Percentiles rank a stretch among this genome's conserved stretches.
These are phyloP conservation scores for Tympanuchus pallidicinctus DNA, from an alignment of 2,113 vertebrate species.

Conservation along the genomic window DNA sequence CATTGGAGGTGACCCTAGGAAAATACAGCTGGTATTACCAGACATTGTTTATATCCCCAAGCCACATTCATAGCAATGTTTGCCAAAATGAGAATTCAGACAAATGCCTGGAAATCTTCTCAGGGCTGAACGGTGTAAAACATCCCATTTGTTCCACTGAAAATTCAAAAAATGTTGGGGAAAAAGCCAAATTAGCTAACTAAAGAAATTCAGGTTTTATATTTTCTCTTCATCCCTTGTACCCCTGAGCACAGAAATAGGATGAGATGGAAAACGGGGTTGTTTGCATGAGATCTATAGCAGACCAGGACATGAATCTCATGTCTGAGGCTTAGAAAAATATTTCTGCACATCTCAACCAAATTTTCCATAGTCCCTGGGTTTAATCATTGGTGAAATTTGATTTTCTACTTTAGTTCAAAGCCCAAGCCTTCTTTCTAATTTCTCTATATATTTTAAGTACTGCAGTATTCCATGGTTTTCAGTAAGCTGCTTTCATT, in stretches of 20 bases:
- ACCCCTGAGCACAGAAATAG: not conserved
- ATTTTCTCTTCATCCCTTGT: not conserved
- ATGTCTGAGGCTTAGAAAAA: not conserved
- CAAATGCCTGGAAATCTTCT: not conserved
- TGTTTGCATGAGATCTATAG: not conserved
- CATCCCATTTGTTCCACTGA: conserved; percentile 38
- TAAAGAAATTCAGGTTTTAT: not conserved
- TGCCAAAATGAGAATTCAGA: conserved; percentile 29
- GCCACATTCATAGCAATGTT: not conserved
- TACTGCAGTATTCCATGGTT: not conserved
- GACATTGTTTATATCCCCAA: not conserved
- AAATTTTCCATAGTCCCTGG: not conserved
- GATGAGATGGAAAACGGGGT: not conserved
- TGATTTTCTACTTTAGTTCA: not conserved
- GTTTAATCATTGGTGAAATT: not conserved
- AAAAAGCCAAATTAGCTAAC: conserved; percentile 11
- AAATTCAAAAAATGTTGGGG: not conserved
- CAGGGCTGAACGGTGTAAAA: not conserved
- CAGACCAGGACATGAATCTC: not conserved
- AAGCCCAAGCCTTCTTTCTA: not conserved
- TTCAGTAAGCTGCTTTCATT: not conserved
- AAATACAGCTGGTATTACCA: conserved; percentile 18
- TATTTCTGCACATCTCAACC: not conserved
- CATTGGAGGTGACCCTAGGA: conserved; percentile 42
- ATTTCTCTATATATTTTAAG: not conserved